phyloP scores from a whole-genome alignment of 2,113 vertebrate species.

The Peromyscus californicus region DNA sequence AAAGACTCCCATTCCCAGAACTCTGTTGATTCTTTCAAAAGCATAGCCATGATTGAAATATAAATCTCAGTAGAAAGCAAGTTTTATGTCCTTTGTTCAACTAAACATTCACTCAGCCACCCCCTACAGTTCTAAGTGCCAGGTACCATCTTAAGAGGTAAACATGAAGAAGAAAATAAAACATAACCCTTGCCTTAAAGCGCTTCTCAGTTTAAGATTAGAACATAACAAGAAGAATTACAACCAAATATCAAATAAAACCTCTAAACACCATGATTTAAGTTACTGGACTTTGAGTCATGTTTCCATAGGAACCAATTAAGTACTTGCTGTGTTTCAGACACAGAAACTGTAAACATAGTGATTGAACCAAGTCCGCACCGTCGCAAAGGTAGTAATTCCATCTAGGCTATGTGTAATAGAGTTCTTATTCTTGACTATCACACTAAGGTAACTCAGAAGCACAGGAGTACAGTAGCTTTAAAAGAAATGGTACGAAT shows the following conservation, averaged over 20 bases:
- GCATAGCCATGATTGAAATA: background rate
- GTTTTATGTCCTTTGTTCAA: slow-evolving; percentile 7
- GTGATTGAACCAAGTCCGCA: background rate
- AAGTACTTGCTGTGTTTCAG: background rate
- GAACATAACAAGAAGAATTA: background rate
- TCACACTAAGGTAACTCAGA: background rate
- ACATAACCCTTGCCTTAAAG: too few relatives aligned
- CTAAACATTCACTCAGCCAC: background rate
- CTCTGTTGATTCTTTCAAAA: slow-evolving; percentile 62
- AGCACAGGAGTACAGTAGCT: background rate
- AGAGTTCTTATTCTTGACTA: background rate
- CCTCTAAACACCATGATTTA: background rate
- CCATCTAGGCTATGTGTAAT: background rate
- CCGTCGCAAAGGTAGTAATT: slow-evolving; percentile 58
- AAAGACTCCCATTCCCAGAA: slow-evolving; percentile 71
- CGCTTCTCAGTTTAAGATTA: background rate
- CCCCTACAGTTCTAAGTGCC: background rate
- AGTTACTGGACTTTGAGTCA: background rate
- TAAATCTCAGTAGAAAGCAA: slow-evolving; percentile 44
- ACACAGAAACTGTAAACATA: background rate
- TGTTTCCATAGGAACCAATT: background rate
- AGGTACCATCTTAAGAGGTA: background rate
- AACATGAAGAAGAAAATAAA: background rate
- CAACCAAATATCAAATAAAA: background rate
- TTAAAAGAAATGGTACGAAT: background rate